These are phyloP conservation scores for Corythoichthys intestinalis DNA, from an alignment of 2,113 vertebrate species.

Conservation along the genomic window DNA sequence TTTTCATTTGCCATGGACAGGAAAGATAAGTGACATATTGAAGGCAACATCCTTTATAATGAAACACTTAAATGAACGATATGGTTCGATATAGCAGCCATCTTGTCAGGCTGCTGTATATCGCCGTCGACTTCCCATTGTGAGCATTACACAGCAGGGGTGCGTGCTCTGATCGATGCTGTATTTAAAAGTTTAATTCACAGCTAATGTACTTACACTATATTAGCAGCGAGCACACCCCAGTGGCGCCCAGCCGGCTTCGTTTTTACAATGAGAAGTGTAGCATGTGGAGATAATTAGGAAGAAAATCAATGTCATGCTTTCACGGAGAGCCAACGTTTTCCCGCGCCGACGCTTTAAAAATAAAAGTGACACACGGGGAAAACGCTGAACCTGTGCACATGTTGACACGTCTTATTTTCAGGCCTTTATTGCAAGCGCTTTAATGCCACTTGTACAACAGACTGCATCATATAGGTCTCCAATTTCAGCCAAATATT, in stretches of 20 bases:
- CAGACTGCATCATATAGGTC: constrained; percentile 33
- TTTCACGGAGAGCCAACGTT: constrained; percentile 43
- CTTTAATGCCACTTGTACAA: constrained; percentile 33
- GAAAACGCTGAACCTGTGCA: constrained; percentile 11
- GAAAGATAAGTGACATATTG: constrained; percentile 1
- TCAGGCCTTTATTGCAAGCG: constrained; percentile 26
- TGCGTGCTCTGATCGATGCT: constrained; percentile 47
- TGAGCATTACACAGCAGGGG: neutral
- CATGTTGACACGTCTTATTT: constrained; percentile 40
- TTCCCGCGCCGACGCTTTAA: constrained; percentile 35
- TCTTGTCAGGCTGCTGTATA: neutral
- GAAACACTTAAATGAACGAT: neutral
- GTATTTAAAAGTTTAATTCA: constrained; percentile 61
- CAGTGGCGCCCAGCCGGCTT: constrained; percentile 25
- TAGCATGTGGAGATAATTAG: constrained; percentile 72
- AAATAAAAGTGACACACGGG: constrained; percentile 52
- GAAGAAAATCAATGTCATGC: constrained; percentile 65
- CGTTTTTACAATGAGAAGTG: constrained; percentile 28
- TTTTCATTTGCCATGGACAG: neutral
- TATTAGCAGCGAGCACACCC: constrained; percentile 32
- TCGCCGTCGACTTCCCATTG: neutral
- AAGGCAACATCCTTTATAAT: neutral
- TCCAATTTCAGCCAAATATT: constrained; percentile 55
- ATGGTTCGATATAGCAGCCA: neutral
- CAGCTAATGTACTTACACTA: constrained; percentile 67